These are phyloP conservation scores for Drosophila sproati DNA, from an alignment of 1,140 invertebrate genomes.

Conservation along the genomic window DNA sequence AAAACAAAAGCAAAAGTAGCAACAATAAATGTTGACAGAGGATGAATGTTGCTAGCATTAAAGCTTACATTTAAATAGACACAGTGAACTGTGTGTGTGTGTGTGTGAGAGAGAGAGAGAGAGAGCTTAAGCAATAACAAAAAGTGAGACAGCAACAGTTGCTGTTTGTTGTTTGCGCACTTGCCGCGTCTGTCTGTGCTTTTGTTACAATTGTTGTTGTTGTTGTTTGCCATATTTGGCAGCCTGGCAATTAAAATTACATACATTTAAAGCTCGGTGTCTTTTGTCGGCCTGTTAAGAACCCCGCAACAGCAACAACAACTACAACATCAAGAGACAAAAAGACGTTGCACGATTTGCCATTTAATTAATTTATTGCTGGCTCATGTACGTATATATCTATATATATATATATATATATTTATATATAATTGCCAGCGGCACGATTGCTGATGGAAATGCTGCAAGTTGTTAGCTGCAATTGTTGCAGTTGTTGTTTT, in stretches of 20 bases:
- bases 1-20: not conserved
- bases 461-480: slow-evolving; percentile 53
- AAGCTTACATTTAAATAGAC: slow-evolving; percentile 4
- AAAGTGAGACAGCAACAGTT: slow-evolving; percentile 28
- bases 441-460: slow-evolving; percentile 67
- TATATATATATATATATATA: too few species aligned
- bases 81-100: not conserved
- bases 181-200: slow-evolving; percentile 33
- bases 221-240: slow-evolving; percentile 75
- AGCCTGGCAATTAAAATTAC: slow-evolving; percentile 77
- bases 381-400: slow-evolving; percentile 10
- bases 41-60: slow-evolving; percentile 17
- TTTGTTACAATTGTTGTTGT: slow-evolving; percentile 15
- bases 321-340: slow-evolving; percentile 14
- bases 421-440: slow-evolving; percentile 69
- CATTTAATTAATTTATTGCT: slow-evolving; percentile 80
- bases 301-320: slow-evolving; percentile 19
- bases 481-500: slow-evolving; percentile 21
- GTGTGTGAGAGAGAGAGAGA: slow-evolving; percentile 8
- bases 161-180: slow-evolving; percentile 33
- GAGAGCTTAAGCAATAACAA: slow-evolving; percentile 36
- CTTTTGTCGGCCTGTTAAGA: slow-evolving; percentile 77
- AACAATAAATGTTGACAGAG: slow-evolving; percentile 7
- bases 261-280: slow-evolving; percentile 71
- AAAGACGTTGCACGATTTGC: slow-evolving; percentile 72